Base-by-base conservation (phyloP, 1,140 invertebrate genomes). In the Drosophila oshimai region DNA sequence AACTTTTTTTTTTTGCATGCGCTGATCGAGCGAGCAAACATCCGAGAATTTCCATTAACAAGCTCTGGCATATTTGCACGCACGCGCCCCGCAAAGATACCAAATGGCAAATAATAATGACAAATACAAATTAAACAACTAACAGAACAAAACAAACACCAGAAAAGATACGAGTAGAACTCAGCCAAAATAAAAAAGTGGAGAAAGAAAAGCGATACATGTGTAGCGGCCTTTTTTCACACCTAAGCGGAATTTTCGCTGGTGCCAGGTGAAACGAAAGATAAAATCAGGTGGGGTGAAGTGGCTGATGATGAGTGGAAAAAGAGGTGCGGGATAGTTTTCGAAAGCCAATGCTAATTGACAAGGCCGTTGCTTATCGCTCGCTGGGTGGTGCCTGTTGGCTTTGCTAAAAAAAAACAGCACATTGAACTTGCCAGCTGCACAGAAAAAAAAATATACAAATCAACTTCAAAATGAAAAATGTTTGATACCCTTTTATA, bases 291-390 rank as follows among this genome's bases (percentile, higher is more conserved):
- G 44, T 20, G 45, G 54, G 45, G 44, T 20, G 45, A 29, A 17
- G 31, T 28, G 41, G 22, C 41, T 44, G 24, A 26, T 15, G 39
- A 49, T 28, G 42, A 18, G 29, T 20, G 28, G 6, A 6, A 47
- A 6, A 20, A 28, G 15, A 18, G 37, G 54, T n/a, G 49, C n/a
- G 47, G 50, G 29, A 37, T 41, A 34, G 12, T 44, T 13, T 22
- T 57, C 20, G 54, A 60, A 65, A 49, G 51, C 69, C 58, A 71
- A 65, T 80, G 77, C 77, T 80, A 81, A 80, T 80, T 80, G 61
- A 62, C 77, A 80, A 80, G 77, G 77, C 55, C 77, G 77, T 80
- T 76, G 65, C 65, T 76, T 76, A 76, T 76, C 74, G 73, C 54
- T 39, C 45, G 26, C 31, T 29, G 54, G 45, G 53, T 44, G 45